Evolutionary conservation across 2,113 vertebrate genomes (phyloP).

Genomic region (Corydoras maculifer): DNA sequence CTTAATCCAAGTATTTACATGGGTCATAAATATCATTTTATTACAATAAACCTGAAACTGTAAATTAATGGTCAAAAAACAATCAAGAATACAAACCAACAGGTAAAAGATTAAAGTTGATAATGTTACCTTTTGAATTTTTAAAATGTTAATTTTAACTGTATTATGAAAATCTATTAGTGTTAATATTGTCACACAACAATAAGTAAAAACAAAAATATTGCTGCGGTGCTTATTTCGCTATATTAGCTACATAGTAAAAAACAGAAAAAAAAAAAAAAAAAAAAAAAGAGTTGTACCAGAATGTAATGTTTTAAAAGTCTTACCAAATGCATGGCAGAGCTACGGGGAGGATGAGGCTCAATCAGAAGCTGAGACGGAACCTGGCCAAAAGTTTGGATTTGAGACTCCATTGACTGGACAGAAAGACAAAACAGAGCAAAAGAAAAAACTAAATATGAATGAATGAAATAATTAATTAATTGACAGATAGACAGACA

Average conservation of each 20-base stretch:
- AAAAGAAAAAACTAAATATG: neutral
- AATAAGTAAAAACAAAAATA: neutral
- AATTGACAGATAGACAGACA: constrained; percentile 4
- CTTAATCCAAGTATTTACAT: no score
- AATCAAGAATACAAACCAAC: no score
- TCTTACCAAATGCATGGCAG: constrained; percentile 99
- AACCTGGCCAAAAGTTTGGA: constrained; percentile 92
- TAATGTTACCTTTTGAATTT: no score
- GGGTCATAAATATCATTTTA: no score
- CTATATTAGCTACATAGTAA: no score
- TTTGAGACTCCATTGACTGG: constrained; percentile 89
- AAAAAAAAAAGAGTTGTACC: no score
- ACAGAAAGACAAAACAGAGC: neutral
- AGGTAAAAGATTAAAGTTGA: no score
- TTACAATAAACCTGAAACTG: no score
- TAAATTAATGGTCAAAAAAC: no score
- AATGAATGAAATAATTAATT: neutral
- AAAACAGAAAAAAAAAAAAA: neutral
- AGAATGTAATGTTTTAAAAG: neutral
- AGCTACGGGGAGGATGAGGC: constrained; percentile 96
- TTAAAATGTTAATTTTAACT: no score
- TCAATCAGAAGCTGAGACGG: constrained; percentile 98
- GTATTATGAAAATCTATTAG: neutral
- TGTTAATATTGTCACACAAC: neutral
- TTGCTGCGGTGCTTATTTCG: no score